A percentile compares a stretch with the other conserved stretches of the same genome.
phyloP scores from a whole-genome alignment of 2,888 invertebrate species.

The Xestia xanthographa region DNA sequence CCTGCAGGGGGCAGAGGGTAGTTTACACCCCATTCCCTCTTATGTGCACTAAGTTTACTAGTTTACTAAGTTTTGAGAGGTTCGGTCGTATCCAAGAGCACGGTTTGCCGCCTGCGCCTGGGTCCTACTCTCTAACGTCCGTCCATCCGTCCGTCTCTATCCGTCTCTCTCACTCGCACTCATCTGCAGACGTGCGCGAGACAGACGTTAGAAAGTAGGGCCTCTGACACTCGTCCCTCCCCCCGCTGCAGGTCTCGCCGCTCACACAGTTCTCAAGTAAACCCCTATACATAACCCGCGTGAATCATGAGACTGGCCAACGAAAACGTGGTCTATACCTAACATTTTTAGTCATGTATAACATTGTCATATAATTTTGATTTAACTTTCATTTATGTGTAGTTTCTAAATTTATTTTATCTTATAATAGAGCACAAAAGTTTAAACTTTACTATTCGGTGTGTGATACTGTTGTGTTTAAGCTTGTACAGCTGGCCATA shows the following conservation, averaged over 20 bases:
- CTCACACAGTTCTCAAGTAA: background rate
- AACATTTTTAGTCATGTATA: constrained; percentile 46
- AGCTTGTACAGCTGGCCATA: constrained; percentile 57
- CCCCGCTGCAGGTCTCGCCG: too few relatives aligned
- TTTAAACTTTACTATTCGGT: constrained; percentile 48
- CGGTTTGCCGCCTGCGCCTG: background rate
- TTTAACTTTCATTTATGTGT: constrained; percentile 55
- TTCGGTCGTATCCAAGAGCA: background rate
- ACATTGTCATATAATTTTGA: constrained; percentile 48
- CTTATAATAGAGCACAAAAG: constrained; percentile 60
- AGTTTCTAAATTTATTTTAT: constrained; percentile 63
- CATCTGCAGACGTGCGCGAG: too few relatives aligned
- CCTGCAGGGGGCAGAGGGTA: background rate
- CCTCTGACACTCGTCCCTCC: background rate
- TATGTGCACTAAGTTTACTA: too few relatives aligned
- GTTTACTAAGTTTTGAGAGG: background rate
- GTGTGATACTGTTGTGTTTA: constrained; percentile 45
- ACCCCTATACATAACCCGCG: background rate
- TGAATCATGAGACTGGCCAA: background rate
- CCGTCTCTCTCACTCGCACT: too few relatives aligned
- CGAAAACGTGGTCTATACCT: constrained; percentile 12
- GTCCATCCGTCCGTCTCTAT: too few relatives aligned
- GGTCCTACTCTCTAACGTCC: too few relatives aligned
- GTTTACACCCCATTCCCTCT: background rate
- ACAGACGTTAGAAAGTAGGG: too few relatives aligned